Conservation (phyloP, 2,113 vertebrate species). For the Cricetomys ansorgei region DNA sequence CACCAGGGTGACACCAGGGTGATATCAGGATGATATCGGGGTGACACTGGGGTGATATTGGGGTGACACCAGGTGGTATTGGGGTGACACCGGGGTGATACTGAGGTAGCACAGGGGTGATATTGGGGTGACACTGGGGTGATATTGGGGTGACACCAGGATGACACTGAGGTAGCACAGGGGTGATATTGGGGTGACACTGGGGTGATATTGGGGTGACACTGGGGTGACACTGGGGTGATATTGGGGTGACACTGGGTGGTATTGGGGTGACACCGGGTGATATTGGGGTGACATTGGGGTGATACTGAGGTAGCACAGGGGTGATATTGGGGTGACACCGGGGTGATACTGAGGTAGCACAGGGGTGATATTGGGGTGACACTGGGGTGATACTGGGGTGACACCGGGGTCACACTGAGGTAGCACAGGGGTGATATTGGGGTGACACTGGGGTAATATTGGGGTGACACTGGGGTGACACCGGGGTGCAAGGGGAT, state of each 20-base stretch:
- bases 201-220: background rate
- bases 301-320: no score
- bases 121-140: background rate
- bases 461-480: no score
- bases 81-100: background rate
- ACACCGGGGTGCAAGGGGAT: background rate
- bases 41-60: background rate
- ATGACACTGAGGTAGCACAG: background rate
- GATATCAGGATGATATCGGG: accelerated
- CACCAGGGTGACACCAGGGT: background rate
- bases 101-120: background rate
- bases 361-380: background rate
- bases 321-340: no score
- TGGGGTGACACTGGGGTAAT: background rate
- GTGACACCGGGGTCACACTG: background rate
- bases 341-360: background rate
- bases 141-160: accelerated
- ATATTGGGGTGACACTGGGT: background rate
- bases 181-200: no score
- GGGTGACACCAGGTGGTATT: no score
- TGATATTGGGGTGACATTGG: background rate
- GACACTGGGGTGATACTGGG: background rate
- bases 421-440: background rate
- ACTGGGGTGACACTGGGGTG: background rate
- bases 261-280: no score